Percentiles rank a stretch among this genome's conserved stretches.
Evolutionary conservation across 2,113 vertebrate genomes (phyloP).

Genomic region (Crotophaga sulcirostris): DNA sequence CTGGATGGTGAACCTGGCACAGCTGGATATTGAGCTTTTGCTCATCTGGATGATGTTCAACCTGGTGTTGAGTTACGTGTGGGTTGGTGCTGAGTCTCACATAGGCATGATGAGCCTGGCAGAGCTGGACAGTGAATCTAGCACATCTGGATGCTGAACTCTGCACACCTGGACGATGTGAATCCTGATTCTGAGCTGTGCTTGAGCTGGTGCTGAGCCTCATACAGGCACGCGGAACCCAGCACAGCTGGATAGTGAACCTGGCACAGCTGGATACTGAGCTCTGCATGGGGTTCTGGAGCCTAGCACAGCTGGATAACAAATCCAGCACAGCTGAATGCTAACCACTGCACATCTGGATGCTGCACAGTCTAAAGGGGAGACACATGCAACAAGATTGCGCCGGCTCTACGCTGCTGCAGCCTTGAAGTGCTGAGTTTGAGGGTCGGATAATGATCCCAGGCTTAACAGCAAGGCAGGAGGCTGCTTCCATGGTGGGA

Average conservation of each 20-base stretch:
- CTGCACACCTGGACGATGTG: background rate
- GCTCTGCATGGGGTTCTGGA: background rate
- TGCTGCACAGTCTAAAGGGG: background rate
- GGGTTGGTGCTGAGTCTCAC: background rate
- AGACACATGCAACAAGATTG: background rate
- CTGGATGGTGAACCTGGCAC: background rate
- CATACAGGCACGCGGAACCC: background rate
- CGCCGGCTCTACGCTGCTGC: fast-evolving
- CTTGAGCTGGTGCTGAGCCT: background rate
- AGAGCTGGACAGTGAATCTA: background rate
- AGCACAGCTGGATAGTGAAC: background rate
- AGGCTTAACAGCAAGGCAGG: fast-evolving
- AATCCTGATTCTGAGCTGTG: background rate
- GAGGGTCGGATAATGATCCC: fast-evolving
- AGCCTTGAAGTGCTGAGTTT: background rate
- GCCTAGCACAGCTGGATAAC: background rate
- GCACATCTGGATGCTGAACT: background rate
- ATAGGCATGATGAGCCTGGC: background rate
- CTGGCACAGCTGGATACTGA: background rate
- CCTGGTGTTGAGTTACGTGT: no score
- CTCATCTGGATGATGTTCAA: background rate
- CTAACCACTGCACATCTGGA: background rate
- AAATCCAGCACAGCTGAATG: background rate
- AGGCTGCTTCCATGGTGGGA: fast-evolving
- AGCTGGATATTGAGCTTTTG: background rate